Percentiles rank a stretch among this genome's conserved stretches.
Evolutionary conservation across 1,140 invertebrate genomes (phyloP).

Genomic region (Cardiocondyla obscurior): DNA sequence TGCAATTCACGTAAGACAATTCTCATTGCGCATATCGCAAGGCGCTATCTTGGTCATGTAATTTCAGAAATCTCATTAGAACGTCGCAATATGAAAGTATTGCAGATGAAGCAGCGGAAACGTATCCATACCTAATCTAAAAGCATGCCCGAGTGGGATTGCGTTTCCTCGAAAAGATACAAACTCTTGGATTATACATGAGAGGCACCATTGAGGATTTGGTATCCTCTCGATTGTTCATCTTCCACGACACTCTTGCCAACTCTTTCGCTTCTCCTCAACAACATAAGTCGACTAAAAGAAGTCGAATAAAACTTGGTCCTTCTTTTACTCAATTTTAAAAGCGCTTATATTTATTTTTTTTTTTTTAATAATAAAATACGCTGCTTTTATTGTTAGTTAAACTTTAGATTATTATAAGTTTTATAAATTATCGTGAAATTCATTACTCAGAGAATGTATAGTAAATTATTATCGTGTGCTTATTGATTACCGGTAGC

Average conservation of each 20-base stretch:
- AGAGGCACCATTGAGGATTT: slow-evolving; percentile 33
- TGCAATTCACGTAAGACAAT: background rate
- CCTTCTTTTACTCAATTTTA: background rate
- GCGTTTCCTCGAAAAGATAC: slow-evolving; percentile 16
- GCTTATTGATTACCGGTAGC: slow-evolving; percentile 29
- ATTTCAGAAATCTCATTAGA: background rate
- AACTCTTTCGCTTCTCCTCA: background rate
- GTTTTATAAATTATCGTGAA: background rate
- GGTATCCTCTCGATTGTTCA: background rate
- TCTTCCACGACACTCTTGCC: background rate
- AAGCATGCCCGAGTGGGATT: background rate
- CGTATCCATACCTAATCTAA: slow-evolving; percentile 12
- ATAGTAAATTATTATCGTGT: background rate
- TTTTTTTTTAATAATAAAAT: background rate
- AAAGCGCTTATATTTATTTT: background rate
- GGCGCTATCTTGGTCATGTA: background rate
- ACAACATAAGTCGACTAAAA: slow-evolving; percentile 14
- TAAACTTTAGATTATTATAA: too few species aligned
- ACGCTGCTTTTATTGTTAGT: background rate
- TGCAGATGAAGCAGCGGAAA: background rate
- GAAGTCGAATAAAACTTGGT: background rate
- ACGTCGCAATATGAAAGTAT: background rate
- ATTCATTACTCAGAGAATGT: background rate
- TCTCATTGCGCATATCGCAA: background rate
- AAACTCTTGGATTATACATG: slow-evolving; percentile 55